Evolutionary conservation across 2,113 vertebrate species (phyloP).

Genomic region (Lepidiolamprologus cunningtoni): DNA sequence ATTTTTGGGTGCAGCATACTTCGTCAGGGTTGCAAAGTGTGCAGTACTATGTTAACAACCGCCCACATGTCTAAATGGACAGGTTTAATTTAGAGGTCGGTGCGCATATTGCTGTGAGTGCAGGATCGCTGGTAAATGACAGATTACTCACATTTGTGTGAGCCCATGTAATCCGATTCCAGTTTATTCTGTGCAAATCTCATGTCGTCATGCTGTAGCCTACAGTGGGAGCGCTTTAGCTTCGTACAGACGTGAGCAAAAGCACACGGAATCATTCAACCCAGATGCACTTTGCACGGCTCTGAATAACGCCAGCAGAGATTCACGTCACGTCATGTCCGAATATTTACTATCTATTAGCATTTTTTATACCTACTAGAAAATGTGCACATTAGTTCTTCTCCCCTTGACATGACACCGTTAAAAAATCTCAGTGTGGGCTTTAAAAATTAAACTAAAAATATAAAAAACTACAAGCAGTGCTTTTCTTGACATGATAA

Average conservation of each 20-base stretch:
- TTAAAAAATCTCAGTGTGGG: background rate
- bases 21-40: background rate
- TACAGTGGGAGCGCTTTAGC: slow-evolving; percentile 41
- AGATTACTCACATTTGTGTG: slow-evolving; percentile 72
- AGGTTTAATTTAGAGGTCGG: slow-evolving; percentile 43
- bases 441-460: background rate
- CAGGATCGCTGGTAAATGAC: slow-evolving; percentile 60
- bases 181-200: slow-evolving; percentile 71
- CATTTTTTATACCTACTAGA: background rate
- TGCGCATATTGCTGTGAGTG: slow-evolving; percentile 29
- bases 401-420: accelerated
- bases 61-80: background rate
- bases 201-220: slow-evolving; percentile 59
- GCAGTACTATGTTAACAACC: background rate
- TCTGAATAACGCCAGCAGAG: background rate
- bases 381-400: accelerated
- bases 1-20: background rate
- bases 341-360: background rate
- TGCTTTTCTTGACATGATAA: background rate
- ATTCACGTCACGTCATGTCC: background rate
- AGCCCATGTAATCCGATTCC: slow-evolving; percentile 72
- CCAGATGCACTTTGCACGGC: slow-evolving; percentile 12
- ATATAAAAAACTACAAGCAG: background rate
- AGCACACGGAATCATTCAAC: slow-evolving; percentile 42
- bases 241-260: slow-evolving; percentile 39